Evolutionary conservation across 2,113 vertebrate species (phyloP).

Genomic region (Phyllostomus discolor): DNA sequence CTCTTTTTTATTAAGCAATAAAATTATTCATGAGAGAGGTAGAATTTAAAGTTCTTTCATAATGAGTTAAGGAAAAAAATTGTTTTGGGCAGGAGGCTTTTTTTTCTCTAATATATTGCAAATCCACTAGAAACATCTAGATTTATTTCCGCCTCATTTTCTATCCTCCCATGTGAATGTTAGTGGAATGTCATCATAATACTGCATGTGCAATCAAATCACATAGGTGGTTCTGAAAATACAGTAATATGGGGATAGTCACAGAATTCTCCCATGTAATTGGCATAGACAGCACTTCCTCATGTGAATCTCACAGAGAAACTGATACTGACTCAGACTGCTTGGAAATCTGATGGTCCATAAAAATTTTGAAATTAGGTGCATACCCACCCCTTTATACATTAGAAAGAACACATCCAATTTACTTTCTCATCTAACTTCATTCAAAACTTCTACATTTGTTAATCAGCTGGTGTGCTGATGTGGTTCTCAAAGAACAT

Average conservation of each 20-base stretch:
- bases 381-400: background rate
- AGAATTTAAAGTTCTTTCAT: constrained; percentile 23
- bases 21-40: constrained; percentile 41
- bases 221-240: background rate
- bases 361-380: background rate
- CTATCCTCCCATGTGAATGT: background rate
- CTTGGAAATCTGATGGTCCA: constrained; percentile 31
- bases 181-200: background rate
- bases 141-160: background rate
- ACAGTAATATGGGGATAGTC: background rate
- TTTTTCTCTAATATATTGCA: background rate
- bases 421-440: constrained; percentile 50
- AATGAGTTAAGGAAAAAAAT: background rate
- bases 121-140: background rate
- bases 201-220: background rate
- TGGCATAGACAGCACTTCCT: background rate
- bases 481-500: constrained; percentile 43
- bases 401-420: constrained; percentile 24
- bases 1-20: constrained; percentile 13
- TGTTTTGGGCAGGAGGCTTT: background rate
- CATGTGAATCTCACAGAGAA: background rate
- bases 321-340: constrained; percentile 27
- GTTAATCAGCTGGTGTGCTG: constrained; percentile 39
- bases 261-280: background rate
- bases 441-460: constrained; percentile 43